Percentiles rank a stretch among this genome's conserved stretches.
Conservation (phyloP, 1,140 invertebrate genomes). For the Arctopsyche grandis region DNA sequence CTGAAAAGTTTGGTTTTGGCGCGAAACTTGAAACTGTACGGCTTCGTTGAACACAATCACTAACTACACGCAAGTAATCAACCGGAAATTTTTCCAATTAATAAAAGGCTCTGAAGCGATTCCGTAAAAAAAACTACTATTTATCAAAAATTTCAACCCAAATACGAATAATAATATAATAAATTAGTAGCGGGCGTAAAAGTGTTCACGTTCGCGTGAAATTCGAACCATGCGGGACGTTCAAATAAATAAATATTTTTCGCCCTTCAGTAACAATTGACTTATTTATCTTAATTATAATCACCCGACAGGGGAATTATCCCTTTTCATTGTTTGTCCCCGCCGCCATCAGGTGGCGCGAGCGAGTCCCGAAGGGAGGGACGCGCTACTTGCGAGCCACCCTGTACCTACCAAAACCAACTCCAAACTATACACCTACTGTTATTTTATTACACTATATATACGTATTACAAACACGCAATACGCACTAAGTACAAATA, state of each 20-base stretch:
- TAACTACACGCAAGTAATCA: not conserved
- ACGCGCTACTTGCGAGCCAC: not conserved
- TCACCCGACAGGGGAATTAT: slow-evolving; percentile 44
- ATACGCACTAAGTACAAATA: no score
- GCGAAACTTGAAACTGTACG: no score
- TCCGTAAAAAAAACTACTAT: no score
- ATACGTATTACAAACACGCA: no score
- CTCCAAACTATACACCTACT: no score
- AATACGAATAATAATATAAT: no score
- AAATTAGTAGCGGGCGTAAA: no score
- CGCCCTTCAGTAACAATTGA: slow-evolving; percentile 44
- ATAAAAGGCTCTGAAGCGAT: no score
- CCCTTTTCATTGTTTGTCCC: slow-evolving; percentile 43
- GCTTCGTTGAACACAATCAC: no score
- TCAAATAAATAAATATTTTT: slow-evolving; percentile 41
- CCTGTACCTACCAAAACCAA: not conserved
- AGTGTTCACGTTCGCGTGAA: not conserved
- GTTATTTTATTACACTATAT: no score
- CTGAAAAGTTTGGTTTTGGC: no score
- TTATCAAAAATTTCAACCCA: no score
- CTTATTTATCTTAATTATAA: slow-evolving; percentile 53
- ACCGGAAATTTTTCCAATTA: not conserved
- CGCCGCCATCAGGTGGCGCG: slow-evolving; percentile 40
- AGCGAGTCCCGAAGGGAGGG: slow-evolving; percentile 7
- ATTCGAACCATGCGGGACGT: not conserved